Base-by-base conservation (phyloP, 2,797 vertebrate genomes). In the Coendou prehensilis region DNA sequence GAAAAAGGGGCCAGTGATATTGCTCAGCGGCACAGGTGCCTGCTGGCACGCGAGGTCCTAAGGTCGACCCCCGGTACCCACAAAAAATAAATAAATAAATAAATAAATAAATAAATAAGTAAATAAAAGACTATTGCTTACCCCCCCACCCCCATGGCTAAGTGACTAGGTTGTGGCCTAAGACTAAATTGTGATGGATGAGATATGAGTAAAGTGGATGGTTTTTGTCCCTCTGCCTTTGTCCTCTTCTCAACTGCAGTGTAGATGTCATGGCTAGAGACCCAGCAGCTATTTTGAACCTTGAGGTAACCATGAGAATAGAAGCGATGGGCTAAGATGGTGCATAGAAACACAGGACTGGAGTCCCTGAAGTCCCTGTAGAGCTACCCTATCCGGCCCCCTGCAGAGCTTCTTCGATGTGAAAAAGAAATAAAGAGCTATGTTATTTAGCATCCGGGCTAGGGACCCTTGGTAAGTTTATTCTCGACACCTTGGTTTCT, bases 201-300 rank as follows among this genome's bases (percentile, higher is more conserved):
- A 82, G 28, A 41, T 86, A 45, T 47, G 78, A 47, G 37, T 63
- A 41, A 22, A 0, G 6, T 11, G 59, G 22, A 26, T 50, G 7
- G 30, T 10, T 23, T 75, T 59, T 10, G 22, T 14, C 20, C 37
- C 75, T 82, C 23, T 79, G 11, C 6, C 14, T 87, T 83, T 84
- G 17, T 81, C 57, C 37, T 91, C 2, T 33, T 95, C 67, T 86
- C 26, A 13, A 54, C 61, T 69, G 5, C 4, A 57, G 5, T 26
- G 5, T 81, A 33, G 2, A 52, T 84, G 23, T 78, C 20, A 85
- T 26, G n/a, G 23, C 41, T 88, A 30, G 28, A 80, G 33, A 64
- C n/a, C 56, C 61, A 90, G 54, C 18, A 85, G 23, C 28, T 50
- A 20, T 89, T 93, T 41, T 89, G 85, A 78, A 61, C 89, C 73